Evolutionary conservation across 2,888 invertebrate genomes (phyloP).

Genomic region (Coleophora flavipennella): DNA sequence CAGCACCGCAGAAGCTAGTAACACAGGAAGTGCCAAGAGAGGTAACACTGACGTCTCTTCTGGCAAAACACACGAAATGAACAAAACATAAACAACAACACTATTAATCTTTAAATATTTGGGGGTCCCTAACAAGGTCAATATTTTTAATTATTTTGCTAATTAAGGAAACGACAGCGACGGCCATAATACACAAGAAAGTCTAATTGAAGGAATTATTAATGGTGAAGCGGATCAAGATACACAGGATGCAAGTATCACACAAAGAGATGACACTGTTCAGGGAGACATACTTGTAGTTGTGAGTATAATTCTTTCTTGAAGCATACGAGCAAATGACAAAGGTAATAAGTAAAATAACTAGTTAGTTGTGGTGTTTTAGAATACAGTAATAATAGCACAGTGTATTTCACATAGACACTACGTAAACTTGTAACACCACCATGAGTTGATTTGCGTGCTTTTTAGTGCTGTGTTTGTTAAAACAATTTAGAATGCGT

Average conservation of each 20-base stretch:
- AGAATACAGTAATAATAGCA: constrained; percentile 53
- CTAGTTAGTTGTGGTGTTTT: constrained; percentile 63
- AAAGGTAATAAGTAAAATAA: constrained; percentile 58
- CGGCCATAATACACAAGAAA: constrained; percentile 60
- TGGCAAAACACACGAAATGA: constrained; percentile 57
- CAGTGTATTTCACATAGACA: constrained; percentile 56
- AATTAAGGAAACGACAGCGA: constrained; percentile 65
- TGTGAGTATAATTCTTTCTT: constrained; percentile 55
- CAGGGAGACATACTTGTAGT: constrained; percentile 53
- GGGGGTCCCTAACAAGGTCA: constrained; percentile 67
- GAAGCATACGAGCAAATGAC: constrained; percentile 36
- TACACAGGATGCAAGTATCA: constrained; percentile 64
- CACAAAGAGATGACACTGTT: constrained; percentile 46
- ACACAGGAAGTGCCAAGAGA: constrained; percentile 57
- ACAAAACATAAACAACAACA: constrained; percentile 45
- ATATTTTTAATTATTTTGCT: constrained; percentile 69
- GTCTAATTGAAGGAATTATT: constrained; percentile 64
- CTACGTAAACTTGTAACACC: constrained; percentile 33
- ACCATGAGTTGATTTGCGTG: constrained; percentile 62
- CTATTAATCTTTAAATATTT: constrained; percentile 41
- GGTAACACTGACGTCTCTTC: constrained; percentile 58
- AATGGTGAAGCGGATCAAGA: constrained; percentile 62
- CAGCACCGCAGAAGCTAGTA: constrained; percentile 48
- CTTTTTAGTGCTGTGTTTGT: constrained; percentile 56
- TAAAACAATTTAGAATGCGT: constrained; percentile 37